A percentile compares a stretch with the other conserved stretches of the same genome.
Conservation (phyloP, 2,888 invertebrate genomes). For the Gastracanthus pulcherrimus region DNA sequence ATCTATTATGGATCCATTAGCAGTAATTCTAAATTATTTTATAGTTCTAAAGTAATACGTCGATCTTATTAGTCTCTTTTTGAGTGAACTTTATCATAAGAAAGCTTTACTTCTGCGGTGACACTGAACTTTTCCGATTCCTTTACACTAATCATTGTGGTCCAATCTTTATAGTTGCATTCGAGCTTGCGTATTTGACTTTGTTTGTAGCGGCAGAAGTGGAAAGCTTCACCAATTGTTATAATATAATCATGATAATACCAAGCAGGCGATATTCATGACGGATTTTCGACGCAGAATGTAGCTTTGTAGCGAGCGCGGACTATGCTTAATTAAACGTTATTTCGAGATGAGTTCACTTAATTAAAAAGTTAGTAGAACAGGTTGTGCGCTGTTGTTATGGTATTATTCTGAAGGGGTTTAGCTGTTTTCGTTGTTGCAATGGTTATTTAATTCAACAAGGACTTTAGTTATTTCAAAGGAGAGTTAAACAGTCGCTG, state of each 20-base stretch:
- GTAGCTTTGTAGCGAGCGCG: not conserved
- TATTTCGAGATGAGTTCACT: constrained; percentile 1
- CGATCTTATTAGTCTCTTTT: no score
- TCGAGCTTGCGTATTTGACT: not conserved
- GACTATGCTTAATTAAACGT: constrained; percentile 8
- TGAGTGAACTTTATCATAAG: no score
- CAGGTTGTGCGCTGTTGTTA: not conserved
- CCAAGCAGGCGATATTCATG: not conserved
- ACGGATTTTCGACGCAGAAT: not conserved
- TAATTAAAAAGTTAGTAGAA: constrained; percentile 29
- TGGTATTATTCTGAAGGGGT: not conserved
- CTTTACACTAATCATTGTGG: no score
- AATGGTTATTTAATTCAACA: not conserved
- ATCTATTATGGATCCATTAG: no score
- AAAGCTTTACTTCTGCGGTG: no score
- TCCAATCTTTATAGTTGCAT: not conserved
- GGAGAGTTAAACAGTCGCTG: not conserved
- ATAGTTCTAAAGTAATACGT: no score
- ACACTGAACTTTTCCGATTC: no score
- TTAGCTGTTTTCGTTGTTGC: not conserved
- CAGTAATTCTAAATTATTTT: no score
- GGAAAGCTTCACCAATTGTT: no score
- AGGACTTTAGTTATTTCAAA: not conserved
- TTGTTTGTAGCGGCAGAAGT: not conserved
- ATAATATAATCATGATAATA: not conserved